Conservation (phyloP, 1,140 invertebrate genomes). For the Lepidurus arcticus region DNA sequence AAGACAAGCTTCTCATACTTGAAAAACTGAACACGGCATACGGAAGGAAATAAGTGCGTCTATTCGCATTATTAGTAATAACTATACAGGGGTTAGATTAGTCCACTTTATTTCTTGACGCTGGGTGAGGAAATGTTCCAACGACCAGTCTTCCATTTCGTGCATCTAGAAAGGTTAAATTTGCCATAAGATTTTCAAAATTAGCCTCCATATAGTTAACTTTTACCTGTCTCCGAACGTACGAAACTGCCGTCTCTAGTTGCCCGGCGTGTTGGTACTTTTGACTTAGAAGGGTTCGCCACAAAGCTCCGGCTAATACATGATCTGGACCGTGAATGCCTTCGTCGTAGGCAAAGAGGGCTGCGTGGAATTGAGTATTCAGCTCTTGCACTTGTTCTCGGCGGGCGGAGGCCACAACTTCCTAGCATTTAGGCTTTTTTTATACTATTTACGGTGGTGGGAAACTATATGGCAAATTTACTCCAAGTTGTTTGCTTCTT, state of each 20-base stretch:
- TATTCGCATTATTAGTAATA: not conserved
- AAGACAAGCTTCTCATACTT: conserved; percentile 48
- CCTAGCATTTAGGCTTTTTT: conserved; percentile 31
- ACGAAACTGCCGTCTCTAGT: conserved; percentile 39
- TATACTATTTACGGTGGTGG: conserved; percentile 21
- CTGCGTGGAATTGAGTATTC: conserved; percentile 72
- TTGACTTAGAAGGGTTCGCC: conserved; percentile 64
- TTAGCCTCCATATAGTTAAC: not conserved
- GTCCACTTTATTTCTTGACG: not conserved
- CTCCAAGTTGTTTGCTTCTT: conserved; percentile 64
- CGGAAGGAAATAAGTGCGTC: conserved; percentile 30
- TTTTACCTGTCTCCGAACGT: conserved; percentile 42
- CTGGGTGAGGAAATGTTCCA: not conserved
- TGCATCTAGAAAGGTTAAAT: not conserved
- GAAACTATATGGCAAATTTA: conserved; percentile 44
- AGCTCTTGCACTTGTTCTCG: conserved; percentile 46
- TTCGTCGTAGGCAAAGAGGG: conserved; percentile 78
- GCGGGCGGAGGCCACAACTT: conserved; percentile 37
- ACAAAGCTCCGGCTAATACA: conserved; percentile 70
- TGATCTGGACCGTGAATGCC: conserved; percentile 65
- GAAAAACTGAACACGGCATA: conserved; percentile 40
- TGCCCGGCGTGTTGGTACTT: conserved; percentile 36
- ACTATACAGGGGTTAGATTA: not conserved
- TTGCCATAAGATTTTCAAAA: not conserved
- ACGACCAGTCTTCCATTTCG: not conserved